Percentiles rank a stretch among this genome's conserved stretches.
Conservation (phyloP, 2,888 invertebrate genomes). For the Amitus sp. region DNA sequence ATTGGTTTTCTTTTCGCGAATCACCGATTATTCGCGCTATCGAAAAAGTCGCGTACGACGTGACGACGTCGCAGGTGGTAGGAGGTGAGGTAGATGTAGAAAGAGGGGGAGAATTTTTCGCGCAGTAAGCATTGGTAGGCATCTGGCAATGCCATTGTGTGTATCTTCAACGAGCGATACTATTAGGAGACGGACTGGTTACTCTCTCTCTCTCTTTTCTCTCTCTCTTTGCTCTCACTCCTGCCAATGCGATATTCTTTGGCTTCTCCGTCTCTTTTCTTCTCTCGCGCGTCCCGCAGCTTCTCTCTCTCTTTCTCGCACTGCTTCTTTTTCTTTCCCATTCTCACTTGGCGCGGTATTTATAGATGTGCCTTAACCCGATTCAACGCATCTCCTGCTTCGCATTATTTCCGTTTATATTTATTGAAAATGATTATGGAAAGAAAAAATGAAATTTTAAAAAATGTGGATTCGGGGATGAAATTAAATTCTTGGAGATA, state of each 20-base stretch:
- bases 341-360: conserved; percentile 56
- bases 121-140: conserved; percentile 54
- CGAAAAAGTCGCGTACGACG: not conserved
- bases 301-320: conserved; percentile 26
- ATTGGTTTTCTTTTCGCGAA: conserved; percentile 10
- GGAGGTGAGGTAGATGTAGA: not conserved
- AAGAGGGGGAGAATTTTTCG: conserved; percentile 43
- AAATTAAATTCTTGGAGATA: conserved; percentile 5
- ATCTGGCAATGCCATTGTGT: conserved; percentile 60
- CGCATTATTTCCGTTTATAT: conserved; percentile 31
- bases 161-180: conserved; percentile 57
- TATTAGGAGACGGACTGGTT: conserved; percentile 54
- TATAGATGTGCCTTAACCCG: conserved; percentile 65
- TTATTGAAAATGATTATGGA: too few species aligned
- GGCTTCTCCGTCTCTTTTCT: conserved; percentile 16
- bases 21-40: not conserved
- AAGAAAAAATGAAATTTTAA: conserved; percentile 25
- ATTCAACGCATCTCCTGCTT: conserved; percentile 52
- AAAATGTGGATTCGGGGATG: conserved; percentile 6
- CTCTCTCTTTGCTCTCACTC: conserved; percentile 16
- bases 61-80: conserved; percentile 9
- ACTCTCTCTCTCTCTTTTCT: conserved; percentile 22
- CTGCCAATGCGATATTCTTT: conserved; percentile 22
- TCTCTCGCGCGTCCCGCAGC: conserved; percentile 21
- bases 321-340: conserved; percentile 21